Base-by-base conservation (phyloP, 2,797 vertebrate species). In the Vultur gryphus region DNA sequence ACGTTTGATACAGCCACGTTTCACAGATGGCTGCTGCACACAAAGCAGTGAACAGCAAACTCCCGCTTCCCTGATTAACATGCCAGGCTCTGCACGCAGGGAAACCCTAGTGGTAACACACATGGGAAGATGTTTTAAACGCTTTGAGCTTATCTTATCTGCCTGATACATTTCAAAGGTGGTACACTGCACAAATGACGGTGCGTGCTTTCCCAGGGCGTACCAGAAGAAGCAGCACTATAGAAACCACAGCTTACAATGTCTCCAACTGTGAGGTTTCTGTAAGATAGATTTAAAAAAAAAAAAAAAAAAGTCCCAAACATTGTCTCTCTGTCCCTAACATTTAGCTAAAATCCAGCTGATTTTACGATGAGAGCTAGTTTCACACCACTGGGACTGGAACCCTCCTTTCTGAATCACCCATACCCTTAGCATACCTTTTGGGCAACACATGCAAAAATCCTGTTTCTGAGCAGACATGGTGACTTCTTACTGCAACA, bases 1-100 rank as follows among this genome's bases (percentile, higher is more conserved):
- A 15, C 0, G 2, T 7, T 33, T 1, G 5, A 33, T 17, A 6
- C 37, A 8, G 57, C 73, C 11, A 2, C 2, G 1, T 16, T 23
- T 29, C 33, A 5, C 46, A 8, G 83, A 65, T 1, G 24, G 87
- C 44, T 35, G 84, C 62, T 12, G 41, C 62, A 29, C 57, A 19
- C 48, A 24, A 18, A 66, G 80, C 58, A 13, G 44, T 2, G 1
- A 26, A 19, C 3, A 3, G 76, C 21, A 7, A 83, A 25, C 31
- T 55, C 46, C 72, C 9, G 37, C 83, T 48, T 48, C 54, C 54
- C 65, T 2, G 33, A 11, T 28, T 9, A 39, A 29, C 49, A 2
- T 0, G 19, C 44, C 20, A 14, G 80, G 55, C 69, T 70, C 67
- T 9, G 64, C 35, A 16, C n/a, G 0, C 25, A 43, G 71, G 43